Conservation (phyloP, 1,140 invertebrate species). For the Drosophila littoralis region DNA sequence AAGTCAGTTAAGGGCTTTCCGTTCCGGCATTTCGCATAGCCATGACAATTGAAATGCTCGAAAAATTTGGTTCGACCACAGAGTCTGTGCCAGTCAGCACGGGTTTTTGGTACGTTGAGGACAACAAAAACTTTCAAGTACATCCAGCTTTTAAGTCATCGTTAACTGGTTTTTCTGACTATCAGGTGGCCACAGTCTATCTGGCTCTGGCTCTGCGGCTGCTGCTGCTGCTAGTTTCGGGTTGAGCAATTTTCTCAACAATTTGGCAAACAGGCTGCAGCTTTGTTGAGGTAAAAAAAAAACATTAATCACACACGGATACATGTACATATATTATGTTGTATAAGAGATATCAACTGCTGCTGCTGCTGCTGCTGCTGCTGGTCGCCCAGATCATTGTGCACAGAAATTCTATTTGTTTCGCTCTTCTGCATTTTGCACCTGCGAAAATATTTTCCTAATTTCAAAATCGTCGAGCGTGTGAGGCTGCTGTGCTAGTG, state of each 20-base stretch:
- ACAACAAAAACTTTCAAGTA: conserved; percentile 16
- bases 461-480: background rate
- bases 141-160: conserved; percentile 21
- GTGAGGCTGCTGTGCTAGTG: background rate
- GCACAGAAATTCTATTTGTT: conserved; percentile 21
- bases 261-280: conserved; percentile 15
- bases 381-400: conserved; percentile 8
- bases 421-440: conserved; percentile 1
- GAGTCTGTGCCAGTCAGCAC: conserved; percentile 16
- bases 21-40: conserved; percentile 14
- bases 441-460: conserved; percentile 12
- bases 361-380: background rate
- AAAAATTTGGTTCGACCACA: conserved; percentile 15
- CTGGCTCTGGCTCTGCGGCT: conserved; percentile 10
- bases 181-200: conserved; percentile 7
- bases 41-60: conserved; percentile 44
- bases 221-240: background rate
- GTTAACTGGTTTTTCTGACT: conserved; percentile 20
- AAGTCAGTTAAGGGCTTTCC: conserved; percentile 3
- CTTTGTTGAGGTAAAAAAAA: conserved; percentile 12
- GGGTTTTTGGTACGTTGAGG: conserved; percentile 9
- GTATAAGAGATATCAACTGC: conserved; percentile 5
- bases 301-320: background rate
- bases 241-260: conserved; percentile 27
- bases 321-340: background rate